Evolutionary conservation across 1,140 invertebrate genomes (phyloP), one percentile per base, ranked within the genome.

Genomic region (Bathynomus jamesi): DNA sequence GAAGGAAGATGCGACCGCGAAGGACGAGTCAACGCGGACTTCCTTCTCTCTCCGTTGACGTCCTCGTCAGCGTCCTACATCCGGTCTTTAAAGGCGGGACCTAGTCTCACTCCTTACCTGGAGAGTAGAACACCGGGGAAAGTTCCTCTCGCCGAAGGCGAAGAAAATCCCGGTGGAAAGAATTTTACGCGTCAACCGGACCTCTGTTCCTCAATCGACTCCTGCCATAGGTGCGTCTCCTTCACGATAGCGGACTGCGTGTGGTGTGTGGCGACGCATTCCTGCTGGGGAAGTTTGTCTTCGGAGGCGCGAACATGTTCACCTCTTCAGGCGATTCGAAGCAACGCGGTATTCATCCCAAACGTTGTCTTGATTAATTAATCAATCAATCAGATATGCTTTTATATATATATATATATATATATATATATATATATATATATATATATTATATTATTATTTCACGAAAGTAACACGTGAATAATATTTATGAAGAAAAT

Each of bases 1-100:
- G 21, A 67, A 1, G 75, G 75, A 0, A 8, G 69, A 11, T 76
- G 75, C 25, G 30, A 69, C 29, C 60, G 25, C n/a, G 29, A 65
- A 30, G 28, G 30, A 29, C 21, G 21, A 3, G 17, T 29, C 28
- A 27, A 32, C 28, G 65, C 7, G 11, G 31, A 66, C 28, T 28
- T 32, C 31, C 10, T 68, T 68, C 32, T 60, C 46, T 63, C 7
- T 24, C 66, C 27, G 28, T 68, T 4, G 30, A 67, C 21, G 17
- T 65, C 21, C 32, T 72, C 29, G 24, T 67, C 28, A 67, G 63
- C 40, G 70, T 70, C 11, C 32, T 46, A 28, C 21, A 53, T 53
- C 21, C 13, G 21, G 21, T 53, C 40, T 5, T 21, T 53, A 5
- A 53, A 53, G 21, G 2, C 1, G 1, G 40, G 40, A 5, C 21